Percentiles rank a stretch among this genome's conserved stretches.
Evolutionary conservation across 2,797 vertebrate species (phyloP).

Genomic region (Chaenodraco wilsoni): DNA sequence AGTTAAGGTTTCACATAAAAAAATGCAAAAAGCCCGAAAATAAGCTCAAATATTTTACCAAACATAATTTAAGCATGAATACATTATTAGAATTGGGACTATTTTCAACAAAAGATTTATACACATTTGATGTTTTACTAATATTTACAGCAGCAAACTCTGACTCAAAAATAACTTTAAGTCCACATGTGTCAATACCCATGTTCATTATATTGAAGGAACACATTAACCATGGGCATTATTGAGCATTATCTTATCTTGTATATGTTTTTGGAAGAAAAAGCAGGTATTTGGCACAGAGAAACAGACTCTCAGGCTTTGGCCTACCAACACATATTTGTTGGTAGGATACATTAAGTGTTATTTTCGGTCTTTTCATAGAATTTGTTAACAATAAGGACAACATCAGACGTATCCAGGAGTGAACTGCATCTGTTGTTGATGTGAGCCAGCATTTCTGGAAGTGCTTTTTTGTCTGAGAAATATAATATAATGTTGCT

Average conservation of each 20-base stretch:
- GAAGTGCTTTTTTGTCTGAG: background rate
- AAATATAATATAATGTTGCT: background rate
- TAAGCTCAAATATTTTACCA: background rate
- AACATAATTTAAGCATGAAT: background rate
- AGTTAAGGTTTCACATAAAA: too few relatives aligned
- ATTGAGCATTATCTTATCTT: background rate
- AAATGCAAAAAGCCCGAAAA: background rate
- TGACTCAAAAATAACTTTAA: background rate
- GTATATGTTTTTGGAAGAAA: background rate
- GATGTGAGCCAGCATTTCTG: background rate
- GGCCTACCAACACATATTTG: background rate
- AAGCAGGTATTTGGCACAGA: background rate
- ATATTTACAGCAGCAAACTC: constrained; percentile 3
- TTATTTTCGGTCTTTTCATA: background rate
- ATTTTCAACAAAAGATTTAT: background rate
- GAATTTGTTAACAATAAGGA: background rate
- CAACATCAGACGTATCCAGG: background rate
- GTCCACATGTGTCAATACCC: too few relatives aligned
- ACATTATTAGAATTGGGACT: background rate
- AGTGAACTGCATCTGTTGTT: background rate
- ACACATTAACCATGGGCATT: background rate
- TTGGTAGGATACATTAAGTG: background rate
- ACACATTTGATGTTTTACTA: background rate
- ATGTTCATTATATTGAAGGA: background rate
- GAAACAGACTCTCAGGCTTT: background rate